Base-by-base conservation (phyloP, 64 coral and sea anemone genomes). In the Stichodactyla helianthus region DNA sequence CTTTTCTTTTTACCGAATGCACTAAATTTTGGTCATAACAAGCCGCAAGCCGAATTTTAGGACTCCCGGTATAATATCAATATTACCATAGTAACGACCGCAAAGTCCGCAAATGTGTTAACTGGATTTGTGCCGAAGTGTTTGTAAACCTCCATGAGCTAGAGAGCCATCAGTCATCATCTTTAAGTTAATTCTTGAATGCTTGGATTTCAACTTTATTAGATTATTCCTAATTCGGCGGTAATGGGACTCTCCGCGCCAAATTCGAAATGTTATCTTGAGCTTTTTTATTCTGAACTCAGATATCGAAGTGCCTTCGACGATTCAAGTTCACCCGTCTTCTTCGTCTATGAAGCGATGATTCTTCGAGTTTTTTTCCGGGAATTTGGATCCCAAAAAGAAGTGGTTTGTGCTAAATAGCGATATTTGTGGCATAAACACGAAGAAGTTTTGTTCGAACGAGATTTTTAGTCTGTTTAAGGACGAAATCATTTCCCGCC, bases 321-420 rank as follows among this genome's bases (percentile, higher is more conserved):
- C 13, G 61, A 64, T 15, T n/a, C 11, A 56, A 56, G 54, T 58
- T 58, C 4, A 58, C 55, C 55, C 55, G 55, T 58, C 2, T 58
- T 58, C 55, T 58, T 15, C 55, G 55, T 58, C 55, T 58, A 58
- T 58, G 55, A 58, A 58, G 55, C 61, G 61, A 64, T 64, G 61
- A 63, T 84, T 59, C 53, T 84, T 58, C 55, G 56, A 27, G 82
- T 61, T 59, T 61, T 35, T 58, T 59, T 84, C 81, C 7, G 51
- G 1, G 15, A 31, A 23, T 17, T 16, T 84, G n/a, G 82, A 84
- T 54, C 55, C 14, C 12, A 56, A 14, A 31, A 84, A 55, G 27
- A 59, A 55, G 22, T 84, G 82, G 82, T 84, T 25, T 59, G 54
- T 28, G 2, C 57, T 84, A 14, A 84, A 84, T 28, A 58, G 27